Percentiles rank a stretch among this genome's conserved stretches.
Evolutionary conservation across 2,888 invertebrate species (phyloP).

Genomic region (Agrenia bidenticulata): DNA sequence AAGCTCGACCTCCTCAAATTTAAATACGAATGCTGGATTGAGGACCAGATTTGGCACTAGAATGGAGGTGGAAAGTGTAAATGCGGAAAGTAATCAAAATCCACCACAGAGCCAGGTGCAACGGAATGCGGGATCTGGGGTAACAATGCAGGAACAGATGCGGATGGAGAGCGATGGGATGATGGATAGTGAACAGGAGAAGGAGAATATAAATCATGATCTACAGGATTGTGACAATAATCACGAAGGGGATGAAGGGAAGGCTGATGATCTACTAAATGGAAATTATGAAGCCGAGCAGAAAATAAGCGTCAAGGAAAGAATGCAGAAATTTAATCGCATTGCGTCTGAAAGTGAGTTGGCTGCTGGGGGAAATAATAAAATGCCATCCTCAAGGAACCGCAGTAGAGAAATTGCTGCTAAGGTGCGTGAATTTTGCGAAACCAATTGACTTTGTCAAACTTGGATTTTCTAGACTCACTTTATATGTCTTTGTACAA

Average conservation of each 20-base stretch:
- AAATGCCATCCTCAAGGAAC: conserved; percentile 41
- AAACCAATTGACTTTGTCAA: too few relatives aligned
- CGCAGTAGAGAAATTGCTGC: conserved; percentile 42
- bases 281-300: conserved; percentile 56
- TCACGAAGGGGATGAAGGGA: conserved; percentile 21
- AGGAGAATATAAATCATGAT: conserved; percentile 46
- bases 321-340: conserved; percentile 88
- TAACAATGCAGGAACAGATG: conserved; percentile 18
- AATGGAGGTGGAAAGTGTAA: conserved; percentile 21
- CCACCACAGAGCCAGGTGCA: conserved; percentile 2
- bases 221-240: conserved; percentile 35
- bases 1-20: conserved; percentile 13
- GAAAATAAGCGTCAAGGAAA: conserved; percentile 83
- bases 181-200: conserved; percentile 44
- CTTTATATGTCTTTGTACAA: too few relatives aligned
- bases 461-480: too few relatives aligned
- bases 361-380: conserved; percentile 49
- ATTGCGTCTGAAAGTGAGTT: conserved; percentile 76
- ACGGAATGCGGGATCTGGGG: not conserved
- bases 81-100: not conserved
- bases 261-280: conserved; percentile 27
- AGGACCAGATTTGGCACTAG: not conserved
- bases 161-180: conserved; percentile 14
- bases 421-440: conserved; percentile 40
- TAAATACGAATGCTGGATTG: conserved; percentile 5